Percentiles rank a stretch among this genome's conserved stretches.
Conservation (phyloP, 2,888 invertebrate genomes). For the Hypomecis atomaria region DNA sequence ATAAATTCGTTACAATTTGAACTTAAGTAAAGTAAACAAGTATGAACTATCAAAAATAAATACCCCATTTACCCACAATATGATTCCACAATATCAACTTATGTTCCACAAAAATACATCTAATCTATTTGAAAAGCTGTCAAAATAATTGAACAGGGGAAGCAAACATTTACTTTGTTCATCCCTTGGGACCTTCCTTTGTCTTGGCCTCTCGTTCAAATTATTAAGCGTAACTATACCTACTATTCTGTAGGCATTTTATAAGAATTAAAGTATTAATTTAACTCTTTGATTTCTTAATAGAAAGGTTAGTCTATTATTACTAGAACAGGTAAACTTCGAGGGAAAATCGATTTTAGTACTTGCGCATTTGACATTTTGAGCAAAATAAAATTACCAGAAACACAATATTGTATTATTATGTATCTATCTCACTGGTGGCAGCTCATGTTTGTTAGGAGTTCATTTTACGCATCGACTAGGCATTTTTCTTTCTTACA, state of each 20-base stretch:
- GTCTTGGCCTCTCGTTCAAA: slow-evolving; percentile 17
- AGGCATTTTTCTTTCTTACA: too few species aligned
- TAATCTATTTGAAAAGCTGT: slow-evolving; percentile 28
- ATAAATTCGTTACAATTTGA: too few species aligned
- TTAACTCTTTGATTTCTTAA: slow-evolving; percentile 11
- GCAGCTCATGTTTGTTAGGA: too few species aligned
- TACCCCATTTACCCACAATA: background rate
- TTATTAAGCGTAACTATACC: slow-evolving; percentile 20
- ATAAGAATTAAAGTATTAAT: background rate
- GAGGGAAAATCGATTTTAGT: too few species aligned
- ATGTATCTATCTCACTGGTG: too few species aligned
- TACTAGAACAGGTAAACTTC: too few species aligned
- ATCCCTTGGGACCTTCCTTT: slow-evolving; percentile 19
- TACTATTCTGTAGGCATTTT: background rate
- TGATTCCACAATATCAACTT: background rate
- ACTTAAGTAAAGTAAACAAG: background rate
- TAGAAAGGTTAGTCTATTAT: background rate
- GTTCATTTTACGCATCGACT: too few species aligned
- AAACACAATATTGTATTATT: too few species aligned
- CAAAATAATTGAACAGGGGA: slow-evolving; percentile 30
- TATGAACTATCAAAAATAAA: background rate
- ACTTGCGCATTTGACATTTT: too few species aligned
- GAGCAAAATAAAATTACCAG: too few species aligned
- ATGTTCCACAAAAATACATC: slow-evolving; percentile 13
- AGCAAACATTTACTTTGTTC: slow-evolving; percentile 28